Evolutionary conservation across 2,113 vertebrate genomes (phyloP).

Genomic region (Pachycephala philippinensis): DNA sequence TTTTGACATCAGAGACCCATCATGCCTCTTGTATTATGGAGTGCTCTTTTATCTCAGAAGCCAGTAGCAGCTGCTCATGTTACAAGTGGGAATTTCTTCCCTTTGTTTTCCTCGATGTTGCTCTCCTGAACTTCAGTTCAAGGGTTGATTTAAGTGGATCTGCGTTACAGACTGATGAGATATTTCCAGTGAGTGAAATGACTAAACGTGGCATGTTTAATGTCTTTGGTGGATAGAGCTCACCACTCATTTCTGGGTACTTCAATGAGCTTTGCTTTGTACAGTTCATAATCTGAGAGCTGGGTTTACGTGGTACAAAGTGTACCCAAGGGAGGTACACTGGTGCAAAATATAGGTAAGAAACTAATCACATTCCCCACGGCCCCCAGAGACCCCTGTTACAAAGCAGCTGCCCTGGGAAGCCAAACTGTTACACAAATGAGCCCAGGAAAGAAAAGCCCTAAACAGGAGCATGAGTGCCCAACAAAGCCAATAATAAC

Average conservation of each 20-base stretch:
- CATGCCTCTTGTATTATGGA: slow-evolving; percentile 7
- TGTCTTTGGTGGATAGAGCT: neutral
- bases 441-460: neutral
- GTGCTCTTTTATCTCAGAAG: slow-evolving; percentile 55
- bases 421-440: neutral
- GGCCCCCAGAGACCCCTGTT: neutral
- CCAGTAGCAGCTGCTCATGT: slow-evolving; percentile 46
- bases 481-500: neutral
- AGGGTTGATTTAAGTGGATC: slow-evolving; percentile 46
- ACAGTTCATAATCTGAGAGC: neutral
- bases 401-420: neutral
- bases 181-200: neutral
- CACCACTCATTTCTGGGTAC: neutral
- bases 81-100: slow-evolving; percentile 61
- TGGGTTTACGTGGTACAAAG: neutral
- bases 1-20: slow-evolving; percentile 27
- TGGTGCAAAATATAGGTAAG: neutral
- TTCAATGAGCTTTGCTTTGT: neutral
- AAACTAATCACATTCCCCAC: neutral
- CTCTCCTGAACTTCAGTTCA: slow-evolving; percentile 11
- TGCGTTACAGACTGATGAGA: neutral
- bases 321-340: neutral
- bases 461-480: neutral
- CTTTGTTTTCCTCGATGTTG: neutral
- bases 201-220: neutral